These are phyloP conservation scores for Himalopsyche kuldschensis DNA, from an alignment of 2,888 invertebrate genomes.

Conservation along the genomic window DNA sequence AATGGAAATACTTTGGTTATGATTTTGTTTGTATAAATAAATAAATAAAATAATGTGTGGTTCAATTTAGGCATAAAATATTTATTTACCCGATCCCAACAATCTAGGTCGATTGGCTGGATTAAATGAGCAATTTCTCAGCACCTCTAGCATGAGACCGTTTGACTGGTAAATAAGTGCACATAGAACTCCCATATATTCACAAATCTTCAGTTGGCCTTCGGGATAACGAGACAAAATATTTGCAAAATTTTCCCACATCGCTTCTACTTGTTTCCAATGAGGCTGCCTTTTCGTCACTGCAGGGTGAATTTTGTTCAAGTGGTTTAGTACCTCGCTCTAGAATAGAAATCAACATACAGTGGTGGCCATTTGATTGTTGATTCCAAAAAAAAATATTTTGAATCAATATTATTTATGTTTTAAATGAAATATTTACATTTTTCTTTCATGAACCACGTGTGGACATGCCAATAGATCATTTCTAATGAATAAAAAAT, in stretches of 20 bases:
- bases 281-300: slow-evolving; percentile 57
- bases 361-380: too few species aligned
- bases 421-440: too few species aligned
- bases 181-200: slow-evolving; percentile 47
- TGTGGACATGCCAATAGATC: too few species aligned
- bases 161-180: slow-evolving; percentile 41
- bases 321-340: slow-evolving; percentile 54
- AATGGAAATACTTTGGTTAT: too few species aligned
- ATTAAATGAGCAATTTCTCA: slow-evolving; percentile 61
- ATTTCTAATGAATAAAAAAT: too few species aligned
- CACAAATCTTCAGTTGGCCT: slow-evolving; percentile 57
- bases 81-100: slow-evolving; percentile 52
- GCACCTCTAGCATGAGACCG: slow-evolving; percentile 50
- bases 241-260: slow-evolving; percentile 58
- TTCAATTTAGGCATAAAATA: neutral
- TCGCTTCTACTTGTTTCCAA: slow-evolving; percentile 57
- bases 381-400: too few species aligned
- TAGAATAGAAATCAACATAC: slow-evolving; percentile 40
- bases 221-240: slow-evolving; percentile 58
- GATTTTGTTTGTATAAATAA: too few species aligned
- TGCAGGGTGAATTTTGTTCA: slow-evolving; percentile 55
- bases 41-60: too few species aligned
- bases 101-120: slow-evolving; percentile 56
- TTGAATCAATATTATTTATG: too few species aligned
- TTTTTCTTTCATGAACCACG: too few species aligned